A percentile compares a stretch with the other conserved stretches of the same genome.
phyloP scores from a whole-genome alignment of 1,140 invertebrate species.

The Sinella curviseta region DNA sequence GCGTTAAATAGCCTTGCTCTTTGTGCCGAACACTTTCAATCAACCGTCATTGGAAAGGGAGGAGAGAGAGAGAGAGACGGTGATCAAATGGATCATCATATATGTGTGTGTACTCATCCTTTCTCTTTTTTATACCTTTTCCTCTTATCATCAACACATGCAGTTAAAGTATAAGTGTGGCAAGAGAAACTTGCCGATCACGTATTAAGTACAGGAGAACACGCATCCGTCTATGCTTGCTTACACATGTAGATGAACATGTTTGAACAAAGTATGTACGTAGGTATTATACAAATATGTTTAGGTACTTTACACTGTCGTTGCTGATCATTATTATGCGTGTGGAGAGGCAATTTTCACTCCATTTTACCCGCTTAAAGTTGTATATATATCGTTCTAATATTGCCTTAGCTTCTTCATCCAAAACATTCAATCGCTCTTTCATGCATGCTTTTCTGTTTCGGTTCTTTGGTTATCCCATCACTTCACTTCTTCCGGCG shows the following conservation, averaged over 20 bases:
- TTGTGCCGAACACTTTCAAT: constrained; percentile 29
- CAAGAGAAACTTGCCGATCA: too few species aligned
- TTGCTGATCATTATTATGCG: background rate
- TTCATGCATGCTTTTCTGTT: background rate
- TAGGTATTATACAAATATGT: too few species aligned
- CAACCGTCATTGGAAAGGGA: constrained; percentile 3
- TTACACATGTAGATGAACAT: background rate
- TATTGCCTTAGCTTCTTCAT: too few species aligned
- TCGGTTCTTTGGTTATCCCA: background rate
- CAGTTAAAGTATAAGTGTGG: too few species aligned
- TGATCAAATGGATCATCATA: constrained; percentile 20
- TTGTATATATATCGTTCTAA: too few species aligned
- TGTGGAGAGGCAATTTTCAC: constrained; percentile 1
- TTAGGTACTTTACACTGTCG: background rate
- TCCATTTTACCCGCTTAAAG: background rate
- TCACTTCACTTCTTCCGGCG: background rate
- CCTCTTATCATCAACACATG: too few species aligned
- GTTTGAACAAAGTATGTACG: background rate
- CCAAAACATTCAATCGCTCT: too few species aligned
- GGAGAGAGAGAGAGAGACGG: too few species aligned
- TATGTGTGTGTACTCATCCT: background rate
- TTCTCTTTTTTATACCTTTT: background rate
- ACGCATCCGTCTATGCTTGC: too few species aligned
- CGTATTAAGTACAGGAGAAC: too few species aligned
- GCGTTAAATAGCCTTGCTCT: constrained; percentile 42